Evolutionary conservation across 2,888 invertebrate species (phyloP).

Genomic region (Cryptosula pallasiana): DNA sequence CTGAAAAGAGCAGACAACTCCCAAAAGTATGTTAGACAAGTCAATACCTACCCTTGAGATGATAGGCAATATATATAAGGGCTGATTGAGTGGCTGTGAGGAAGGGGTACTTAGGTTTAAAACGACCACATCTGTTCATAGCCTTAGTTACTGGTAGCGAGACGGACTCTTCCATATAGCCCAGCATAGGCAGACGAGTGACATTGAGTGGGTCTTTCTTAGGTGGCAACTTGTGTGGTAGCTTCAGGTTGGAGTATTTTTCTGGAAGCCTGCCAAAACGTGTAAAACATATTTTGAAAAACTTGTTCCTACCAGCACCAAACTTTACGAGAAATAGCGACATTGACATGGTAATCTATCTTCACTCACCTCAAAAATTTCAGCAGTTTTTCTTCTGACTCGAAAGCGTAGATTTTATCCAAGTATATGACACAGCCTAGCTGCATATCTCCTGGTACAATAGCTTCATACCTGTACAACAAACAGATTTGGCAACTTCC

Average conservation of each 20-base stretch:
- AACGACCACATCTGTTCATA: conserved; percentile 48
- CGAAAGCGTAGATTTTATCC: conserved; percentile 45
- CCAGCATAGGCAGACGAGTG: conserved; percentile 49
- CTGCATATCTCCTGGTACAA: conserved; percentile 45
- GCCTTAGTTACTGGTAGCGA: conserved; percentile 48
- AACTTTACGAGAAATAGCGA: too few species aligned
- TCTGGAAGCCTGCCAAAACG: conserved; percentile 52
- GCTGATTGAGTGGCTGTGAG: conserved; percentile 48
- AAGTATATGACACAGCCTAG: conserved; percentile 45
- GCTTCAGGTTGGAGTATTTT: conserved; percentile 45
- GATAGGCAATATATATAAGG: conserved; percentile 50
- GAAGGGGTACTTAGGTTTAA: conserved; percentile 54
- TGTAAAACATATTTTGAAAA: too few species aligned
- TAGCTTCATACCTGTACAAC: conserved; percentile 46
- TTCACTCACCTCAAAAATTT: conserved; percentile 52
- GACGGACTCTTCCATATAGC: conserved; percentile 53
- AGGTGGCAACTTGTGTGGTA: conserved; percentile 53
- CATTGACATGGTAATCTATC: too few species aligned
- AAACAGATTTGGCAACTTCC: background rate
- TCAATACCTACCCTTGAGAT: conserved; percentile 52
- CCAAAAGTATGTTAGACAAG: too few species aligned
- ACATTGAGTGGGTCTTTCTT: conserved; percentile 41
- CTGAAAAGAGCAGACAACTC: too few species aligned
- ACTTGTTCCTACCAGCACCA: too few species aligned
- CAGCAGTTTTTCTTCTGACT: conserved; percentile 45